Base-by-base conservation (phyloP, 1,140 invertebrate genomes). In the Hirudo medicinalis region DNA sequence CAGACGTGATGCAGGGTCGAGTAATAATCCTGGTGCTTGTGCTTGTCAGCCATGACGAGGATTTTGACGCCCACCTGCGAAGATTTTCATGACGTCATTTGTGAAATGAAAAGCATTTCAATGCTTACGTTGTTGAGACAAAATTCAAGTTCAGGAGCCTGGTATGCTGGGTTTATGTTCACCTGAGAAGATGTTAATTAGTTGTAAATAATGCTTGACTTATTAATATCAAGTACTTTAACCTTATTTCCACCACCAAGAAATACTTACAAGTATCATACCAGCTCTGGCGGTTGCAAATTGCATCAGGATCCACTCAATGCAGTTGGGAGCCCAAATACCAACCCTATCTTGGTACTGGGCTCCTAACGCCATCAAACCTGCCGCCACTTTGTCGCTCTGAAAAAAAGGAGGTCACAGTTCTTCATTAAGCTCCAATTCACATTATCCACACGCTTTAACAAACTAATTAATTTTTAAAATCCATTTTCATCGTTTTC, bases 241-340 rank as follows among this genome's bases (percentile, higher is more conserved):
- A 9, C 9, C 54, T 57, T 25, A 9, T 20, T 57, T n/a, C n/a
- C n/a, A n/a, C n/a, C 43, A 49, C 9, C 1, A 63, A 22, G 15
- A 8, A 63, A 15, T 63, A 19, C 82, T 83, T 83, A 91, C 93
- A 72, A 89, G 80, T 72, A 94, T 86, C 0, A 94, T 80, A 0
- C 94, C 95, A 17, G 88, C 87, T 75, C 91, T 87, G 0, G 88
- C 87, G 6, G 89, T 87, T 0, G 89, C 93, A 74, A 91, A 83
- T 76, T 89, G 85, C 0, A 87, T 84, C 0, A 94, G 76, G 6
- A 90, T 83, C 92, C 93, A 98, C 77, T 91, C 88, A 9, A 87
- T 78, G 32, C 85, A 84, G 81, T 97, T 98, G 0, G 92, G 91
- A 0, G 88, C 87, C 90, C 91, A 96, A 19, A 97, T 84, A 0